Conservation (phyloP, 2,113 vertebrate genomes). For the Chlorodrepanis virens region DNA sequence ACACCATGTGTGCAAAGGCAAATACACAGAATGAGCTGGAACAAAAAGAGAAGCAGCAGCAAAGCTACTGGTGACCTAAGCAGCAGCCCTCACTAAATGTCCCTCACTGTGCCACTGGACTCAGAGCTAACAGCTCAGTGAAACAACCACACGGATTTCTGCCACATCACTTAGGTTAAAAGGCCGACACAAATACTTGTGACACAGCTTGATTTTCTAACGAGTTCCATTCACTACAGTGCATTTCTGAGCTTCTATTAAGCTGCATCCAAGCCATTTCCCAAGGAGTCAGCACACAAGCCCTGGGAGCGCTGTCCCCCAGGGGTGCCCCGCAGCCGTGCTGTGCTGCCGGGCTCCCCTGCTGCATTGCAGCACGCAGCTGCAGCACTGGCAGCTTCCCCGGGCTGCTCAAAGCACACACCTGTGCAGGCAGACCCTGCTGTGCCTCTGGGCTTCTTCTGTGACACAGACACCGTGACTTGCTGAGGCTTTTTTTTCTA, state of each 20-base stretch:
- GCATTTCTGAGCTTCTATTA: background rate
- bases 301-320: background rate
- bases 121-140: background rate
- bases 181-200: background rate
- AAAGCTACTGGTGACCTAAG: background rate
- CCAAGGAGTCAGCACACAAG: background rate
- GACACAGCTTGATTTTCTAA: background rate
- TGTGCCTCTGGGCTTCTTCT: background rate
- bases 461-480: background rate
- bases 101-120: background rate
- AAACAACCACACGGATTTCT: background rate
- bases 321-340: background rate
- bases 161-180: background rate
- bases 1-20: accelerated
- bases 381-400: background rate
- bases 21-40: background rate
- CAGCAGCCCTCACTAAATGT: background rate
- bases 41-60: background rate
- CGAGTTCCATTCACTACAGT: accelerated
- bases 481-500: background rate
- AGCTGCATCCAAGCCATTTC: background rate
- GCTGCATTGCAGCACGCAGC: slow-evolving; percentile 47
- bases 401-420: background rate
- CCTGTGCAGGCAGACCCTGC: background rate
- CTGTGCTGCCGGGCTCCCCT: background rate